Evolutionary conservation across 2,797 vertebrate species (phyloP).

Genomic region (Cryptoprocta ferox): DNA sequence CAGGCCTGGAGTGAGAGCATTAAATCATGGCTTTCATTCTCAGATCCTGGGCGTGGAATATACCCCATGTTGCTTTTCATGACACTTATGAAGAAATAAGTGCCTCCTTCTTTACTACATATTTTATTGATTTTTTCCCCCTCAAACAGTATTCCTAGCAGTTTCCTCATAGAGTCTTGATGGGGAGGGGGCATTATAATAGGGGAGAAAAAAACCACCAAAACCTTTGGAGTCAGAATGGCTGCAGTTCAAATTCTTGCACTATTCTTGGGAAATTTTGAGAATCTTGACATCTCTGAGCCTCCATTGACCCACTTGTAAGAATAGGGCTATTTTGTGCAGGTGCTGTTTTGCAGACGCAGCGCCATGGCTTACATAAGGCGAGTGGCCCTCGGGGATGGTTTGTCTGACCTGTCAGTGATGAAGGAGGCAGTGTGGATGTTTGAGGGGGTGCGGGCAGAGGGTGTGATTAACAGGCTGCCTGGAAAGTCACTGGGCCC

Average conservation of each 20-base stretch:
- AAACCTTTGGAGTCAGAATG: not conserved
- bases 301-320: not conserved
- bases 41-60: not conserved
- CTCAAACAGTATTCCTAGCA: not conserved
- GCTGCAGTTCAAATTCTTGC: not conserved
- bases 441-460: accelerated
- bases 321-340: accelerated
- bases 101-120: not conserved
- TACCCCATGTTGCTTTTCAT: not conserved
- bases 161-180: not conserved
- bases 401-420: not conserved
- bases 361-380: accelerated
- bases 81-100: not conserved
- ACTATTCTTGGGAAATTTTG: not conserved
- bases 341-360: accelerated
- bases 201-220: no score
- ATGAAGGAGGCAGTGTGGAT: not conserved
- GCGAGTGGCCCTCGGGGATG: accelerated
- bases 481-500: not conserved
- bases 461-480: accelerated
- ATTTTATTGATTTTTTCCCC: not conserved
- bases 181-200: accelerated
- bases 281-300: not conserved
- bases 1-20: not conserved
- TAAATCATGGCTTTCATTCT: not conserved